phyloP scores from a whole-genome alignment of 2,888 invertebrate genomes.

The Proisotoma minuta region DNA sequence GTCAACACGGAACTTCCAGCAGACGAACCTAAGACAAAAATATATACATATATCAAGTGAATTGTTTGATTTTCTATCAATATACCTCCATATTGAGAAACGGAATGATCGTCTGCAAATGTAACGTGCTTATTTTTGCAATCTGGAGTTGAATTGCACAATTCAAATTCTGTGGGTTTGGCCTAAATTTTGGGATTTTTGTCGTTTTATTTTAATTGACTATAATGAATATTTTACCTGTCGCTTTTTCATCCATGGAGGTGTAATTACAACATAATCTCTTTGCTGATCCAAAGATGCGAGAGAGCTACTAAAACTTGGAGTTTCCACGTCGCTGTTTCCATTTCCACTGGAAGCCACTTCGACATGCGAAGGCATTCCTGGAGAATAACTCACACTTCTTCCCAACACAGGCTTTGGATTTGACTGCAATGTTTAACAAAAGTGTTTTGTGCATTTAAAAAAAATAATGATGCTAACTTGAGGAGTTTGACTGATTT shows the following conservation, averaged over 20 bases:
- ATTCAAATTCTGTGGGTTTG: not conserved
- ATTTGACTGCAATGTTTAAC: too few relatives aligned
- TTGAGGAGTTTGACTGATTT: not conserved
- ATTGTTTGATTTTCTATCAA: not conserved
- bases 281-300: conserved; percentile 11
- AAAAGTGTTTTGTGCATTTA: not conserved
- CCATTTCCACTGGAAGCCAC: not conserved
- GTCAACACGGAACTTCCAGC: not conserved
- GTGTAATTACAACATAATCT: conserved; percentile 20
- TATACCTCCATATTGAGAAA: not conserved
- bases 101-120: conserved; percentile 21
- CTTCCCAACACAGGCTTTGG: not conserved
- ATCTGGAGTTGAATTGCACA: conserved; percentile 4
- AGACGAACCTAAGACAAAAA: not conserved
- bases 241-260: conserved; percentile 3
- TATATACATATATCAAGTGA: not conserved
- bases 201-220: too few relatives aligned
- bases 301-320: not conserved
- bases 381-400: not conserved
- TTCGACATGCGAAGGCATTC: not conserved
- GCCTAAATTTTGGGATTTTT: too few relatives aligned
- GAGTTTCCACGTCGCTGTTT: not conserved
- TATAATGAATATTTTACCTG: not conserved
- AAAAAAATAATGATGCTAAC: not conserved
- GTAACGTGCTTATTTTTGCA: conserved; percentile 30